Base-by-base conservation (phyloP, 92 coral and sea anemone genomes). In the Porites evermanni region DNA sequence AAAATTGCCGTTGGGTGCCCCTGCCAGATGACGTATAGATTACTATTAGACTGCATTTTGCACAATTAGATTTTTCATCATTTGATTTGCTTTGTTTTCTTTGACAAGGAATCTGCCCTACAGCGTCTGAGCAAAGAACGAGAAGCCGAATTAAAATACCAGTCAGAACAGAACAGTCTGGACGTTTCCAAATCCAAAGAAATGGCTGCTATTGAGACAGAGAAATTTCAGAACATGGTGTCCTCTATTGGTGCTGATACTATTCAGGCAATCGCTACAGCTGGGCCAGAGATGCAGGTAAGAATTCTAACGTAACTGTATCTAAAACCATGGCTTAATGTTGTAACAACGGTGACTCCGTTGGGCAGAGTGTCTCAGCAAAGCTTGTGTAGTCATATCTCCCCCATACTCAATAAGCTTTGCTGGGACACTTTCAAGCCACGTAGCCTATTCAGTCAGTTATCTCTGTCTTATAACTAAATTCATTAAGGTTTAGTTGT, bases 271-370 rank as follows among this genome's bases (percentile, higher is more conserved):
- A 97, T 97, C 77, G 99, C 99, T 53, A 97, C 98, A 38, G 95
- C 99, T 58, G 99, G 99, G 8, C 99, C 99, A 2, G 97, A 97
- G 88, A 97, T 97, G 99, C 99, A 97, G 97, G 98, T 96, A 47
- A 71, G 7, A 20, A 38, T 13, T 4, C 20, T 12, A 8, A 2
- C 3, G 7, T 17, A 13, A 26, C 2, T 71, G 2, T 12, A 69
- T 21, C 12, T 3, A 61, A 9, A 13, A 13, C 13, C 38, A 1
- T 29, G 38, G 38, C 1, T 29, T 29, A 29, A 29, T 29, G 38
- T 2, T 29, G 38, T 29, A 1, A 29, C 38, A 29, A 29, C 38
- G 38, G 38, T 29, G 38, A 29, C 38, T 29, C 38, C 3, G 38
- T 29, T 29, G 38, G 38, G 2, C 38, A 29, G 38, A 29, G 38